Percentiles rank a stretch among this genome's conserved stretches.
Evolutionary conservation across 2,888 invertebrate species (phyloP).

Genomic region (Celastrina argiolus): DNA sequence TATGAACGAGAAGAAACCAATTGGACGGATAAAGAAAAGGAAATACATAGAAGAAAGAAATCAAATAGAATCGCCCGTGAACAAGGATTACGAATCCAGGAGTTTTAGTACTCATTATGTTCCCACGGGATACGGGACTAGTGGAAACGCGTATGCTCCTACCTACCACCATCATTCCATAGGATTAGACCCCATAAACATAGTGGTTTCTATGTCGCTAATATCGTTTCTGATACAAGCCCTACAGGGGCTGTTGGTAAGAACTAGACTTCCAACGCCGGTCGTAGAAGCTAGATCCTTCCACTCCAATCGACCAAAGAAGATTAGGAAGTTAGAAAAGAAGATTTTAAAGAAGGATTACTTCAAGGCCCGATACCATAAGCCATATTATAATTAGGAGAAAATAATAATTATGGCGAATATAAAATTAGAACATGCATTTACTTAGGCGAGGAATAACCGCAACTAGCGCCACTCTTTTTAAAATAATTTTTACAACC

Average conservation of each 20-base stretch:
- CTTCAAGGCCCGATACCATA: slow-evolving; percentile 38
- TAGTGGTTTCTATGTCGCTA: slow-evolving; percentile 67
- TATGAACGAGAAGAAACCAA: slow-evolving; percentile 39
- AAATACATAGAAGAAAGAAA: slow-evolving; percentile 32
- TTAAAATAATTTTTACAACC: no score
- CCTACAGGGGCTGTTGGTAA: slow-evolving; percentile 59
- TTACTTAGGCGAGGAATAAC: no score
- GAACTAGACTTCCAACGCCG: slow-evolving; percentile 59
- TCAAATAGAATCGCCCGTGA: slow-evolving; percentile 57
- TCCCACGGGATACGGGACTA: slow-evolving; percentile 55
- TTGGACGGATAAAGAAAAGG: slow-evolving; percentile 33
- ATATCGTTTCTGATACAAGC: slow-evolving; percentile 69
- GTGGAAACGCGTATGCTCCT: slow-evolving; percentile 47
- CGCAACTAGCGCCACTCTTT: no score
- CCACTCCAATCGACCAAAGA: neutral
- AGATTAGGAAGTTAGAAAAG: slow-evolving; percentile 41
- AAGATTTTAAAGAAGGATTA: slow-evolving; percentile 44
- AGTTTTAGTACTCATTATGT: slow-evolving; percentile 55
- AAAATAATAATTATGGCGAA: neutral
- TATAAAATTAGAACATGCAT: no score
- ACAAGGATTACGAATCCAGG: slow-evolving; percentile 43
- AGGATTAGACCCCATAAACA: slow-evolving; percentile 73
- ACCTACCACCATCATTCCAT: slow-evolving; percentile 72
- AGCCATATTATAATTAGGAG: slow-evolving; percentile 1
- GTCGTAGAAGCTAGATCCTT: slow-evolving; percentile 58